Evolutionary conservation across 2,888 invertebrate species (phyloP), one percentile per base, ranked within the genome.

Genomic region (Zygogramma bicolorata): DNA sequence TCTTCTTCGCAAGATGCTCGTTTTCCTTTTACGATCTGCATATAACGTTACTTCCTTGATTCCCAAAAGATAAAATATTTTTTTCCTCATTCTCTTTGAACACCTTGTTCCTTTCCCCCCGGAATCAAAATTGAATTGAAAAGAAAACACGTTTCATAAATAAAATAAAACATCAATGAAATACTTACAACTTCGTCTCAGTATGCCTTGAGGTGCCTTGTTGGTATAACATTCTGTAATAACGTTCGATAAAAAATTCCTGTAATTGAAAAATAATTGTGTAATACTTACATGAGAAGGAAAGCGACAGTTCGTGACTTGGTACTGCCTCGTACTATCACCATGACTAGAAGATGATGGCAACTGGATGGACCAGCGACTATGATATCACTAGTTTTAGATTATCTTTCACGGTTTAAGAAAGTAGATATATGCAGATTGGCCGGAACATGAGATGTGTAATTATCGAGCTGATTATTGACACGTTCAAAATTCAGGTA

Each of bases 401-500:
- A 53, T 22, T 53, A n/a, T 53, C 53, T 53, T 46, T 53, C 53
- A 27, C 53, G 25, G 10, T 53, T 25, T 27, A 53, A 27, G 53
- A 53, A 53, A 53, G 53, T 53, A 22, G 25, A 25, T 20, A 46
- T 46, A 20, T 53, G 53, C 27, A n/a, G 27, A 27, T 53, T 53
- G 27, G 27, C 27, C 53, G 53, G 53, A 53, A 27, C 53, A 53
- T 53, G 27, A 53, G 27, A 53, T 53, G 53, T 53, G 25, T 53
- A 25, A 53, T 22, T 53, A 53, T 27, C 15, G 8, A 53, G 27
- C 3, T 53, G 53, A 53, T 25, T 25, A 53, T 25, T 22, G 22
- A 27, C 13, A 53, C 53, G 53, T 53, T 53, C 53, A 53, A 53
- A 53, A 53, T 25, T 53, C 25, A 27, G 22, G 10, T 25, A 22